phyloP scores from a whole-genome alignment of 1,140 invertebrate species.

The Oryzaephilus surinamensis region DNA sequence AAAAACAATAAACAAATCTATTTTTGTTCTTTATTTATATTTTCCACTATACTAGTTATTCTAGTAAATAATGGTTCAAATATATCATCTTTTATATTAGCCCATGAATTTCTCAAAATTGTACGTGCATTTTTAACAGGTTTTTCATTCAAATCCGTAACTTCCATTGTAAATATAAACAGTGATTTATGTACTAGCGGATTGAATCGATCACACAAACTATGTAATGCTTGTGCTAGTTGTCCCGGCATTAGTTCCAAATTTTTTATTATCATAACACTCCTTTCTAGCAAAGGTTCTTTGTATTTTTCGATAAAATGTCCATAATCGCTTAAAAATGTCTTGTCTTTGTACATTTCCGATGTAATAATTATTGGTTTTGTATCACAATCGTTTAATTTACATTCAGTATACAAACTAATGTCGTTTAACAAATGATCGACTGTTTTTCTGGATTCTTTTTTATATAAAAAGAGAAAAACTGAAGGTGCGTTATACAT shows the following conservation, averaged over 20 bases:
- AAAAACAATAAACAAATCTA: too few relatives aligned
- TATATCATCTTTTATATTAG: conserved; percentile 22
- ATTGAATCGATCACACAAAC: conserved; percentile 42
- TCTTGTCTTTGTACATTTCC: conserved; percentile 15
- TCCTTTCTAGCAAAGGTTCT: conserved; percentile 18
- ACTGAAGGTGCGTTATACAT: conserved; percentile 19
- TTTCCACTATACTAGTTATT: conserved; percentile 19
- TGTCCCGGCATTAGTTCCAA: conserved; percentile 36
- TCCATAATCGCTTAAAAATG: conserved; percentile 35
- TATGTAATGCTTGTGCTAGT: conserved; percentile 43
- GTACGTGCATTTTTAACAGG: too few relatives aligned
- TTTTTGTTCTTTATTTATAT: too few relatives aligned
- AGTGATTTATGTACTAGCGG: conserved; percentile 39
- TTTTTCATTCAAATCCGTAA: conserved; percentile 16
- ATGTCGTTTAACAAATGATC: conserved; percentile 16
- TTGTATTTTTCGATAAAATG: conserved; percentile 36
- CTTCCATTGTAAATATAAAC: conserved; percentile 41
- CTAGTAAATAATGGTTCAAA: conserved; percentile 28
- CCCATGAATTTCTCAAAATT: conserved; percentile 18
- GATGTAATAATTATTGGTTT: conserved; percentile 16
- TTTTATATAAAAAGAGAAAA: conserved; percentile 23
- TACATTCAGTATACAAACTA: conserved; percentile 14
- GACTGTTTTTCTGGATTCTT: conserved; percentile 13
- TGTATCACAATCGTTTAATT: conserved; percentile 14
- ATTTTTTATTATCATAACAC: conserved; percentile 38